These are phyloP conservation scores for Tauraco hartlaubi DNA, from an alignment of 2,797 vertebrate species.

Conservation along the genomic window DNA sequence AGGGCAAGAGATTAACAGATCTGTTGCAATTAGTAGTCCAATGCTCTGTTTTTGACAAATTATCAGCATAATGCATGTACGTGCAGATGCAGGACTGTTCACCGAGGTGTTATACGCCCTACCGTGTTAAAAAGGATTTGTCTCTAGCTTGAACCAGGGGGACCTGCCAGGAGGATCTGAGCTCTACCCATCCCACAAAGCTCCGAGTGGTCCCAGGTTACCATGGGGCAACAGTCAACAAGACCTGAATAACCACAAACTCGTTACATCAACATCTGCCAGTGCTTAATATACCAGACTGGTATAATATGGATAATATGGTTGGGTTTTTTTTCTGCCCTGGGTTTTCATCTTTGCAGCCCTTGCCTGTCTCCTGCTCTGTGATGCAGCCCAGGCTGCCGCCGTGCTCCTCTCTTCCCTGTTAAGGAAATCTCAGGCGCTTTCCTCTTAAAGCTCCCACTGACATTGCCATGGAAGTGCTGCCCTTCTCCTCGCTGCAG, in stretches of 20 bases:
- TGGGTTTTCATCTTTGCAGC: background rate
- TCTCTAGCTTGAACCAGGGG: background rate
- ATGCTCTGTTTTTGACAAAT: background rate
- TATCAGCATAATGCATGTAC: background rate
- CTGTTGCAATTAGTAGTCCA: background rate
- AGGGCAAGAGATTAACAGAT: background rate
- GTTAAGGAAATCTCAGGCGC: background rate
- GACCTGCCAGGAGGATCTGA: background rate
- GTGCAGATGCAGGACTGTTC: background rate
- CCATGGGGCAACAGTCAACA: fast-evolving
- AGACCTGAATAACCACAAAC: background rate
- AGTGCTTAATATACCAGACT: background rate
- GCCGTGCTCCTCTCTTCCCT: background rate
- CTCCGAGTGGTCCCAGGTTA: background rate
- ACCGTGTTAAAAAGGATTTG: background rate
- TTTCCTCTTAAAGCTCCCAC: background rate
- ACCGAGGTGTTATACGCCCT: background rate
- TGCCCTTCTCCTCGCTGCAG: conserved; percentile 41
- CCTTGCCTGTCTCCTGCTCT: background rate
- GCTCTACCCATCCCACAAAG: background rate
- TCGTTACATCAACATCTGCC: background rate
- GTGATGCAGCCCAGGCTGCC: background rate
- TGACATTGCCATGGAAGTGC: conserved; percentile 26
- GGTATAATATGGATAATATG: background rate
- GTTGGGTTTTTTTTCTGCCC: fast-evolving